Evolutionary conservation across 2,888 invertebrate species (phyloP).

Genomic region (Maniola hyperantus): DNA sequence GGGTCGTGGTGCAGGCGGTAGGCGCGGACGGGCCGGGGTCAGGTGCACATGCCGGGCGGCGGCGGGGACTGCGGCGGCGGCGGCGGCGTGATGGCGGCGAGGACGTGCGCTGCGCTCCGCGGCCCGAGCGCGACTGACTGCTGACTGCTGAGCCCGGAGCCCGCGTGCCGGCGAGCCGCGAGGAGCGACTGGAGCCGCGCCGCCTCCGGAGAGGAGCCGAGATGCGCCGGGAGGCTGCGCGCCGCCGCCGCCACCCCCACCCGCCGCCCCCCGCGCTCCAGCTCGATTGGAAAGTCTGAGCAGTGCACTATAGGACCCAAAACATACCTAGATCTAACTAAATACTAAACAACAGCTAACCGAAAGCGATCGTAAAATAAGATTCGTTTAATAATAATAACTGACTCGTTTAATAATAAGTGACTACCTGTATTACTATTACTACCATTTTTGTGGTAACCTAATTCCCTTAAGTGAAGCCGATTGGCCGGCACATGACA

Average conservation of each 20-base stretch:
- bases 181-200: constrained; percentile 32
- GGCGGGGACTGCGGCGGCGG: constrained; percentile 44
- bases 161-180: constrained; percentile 39
- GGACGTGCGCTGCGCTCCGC: constrained; percentile 48
- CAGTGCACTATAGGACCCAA: neutral
- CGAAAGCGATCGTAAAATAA: no score
- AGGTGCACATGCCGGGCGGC: constrained; percentile 61
- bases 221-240: constrained; percentile 61
- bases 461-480: no score
- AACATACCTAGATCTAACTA: neutral
- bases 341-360: no score
- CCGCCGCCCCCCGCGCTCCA: constrained; percentile 39
- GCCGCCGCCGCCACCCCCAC: constrained; percentile 31
- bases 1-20: constrained; percentile 46
- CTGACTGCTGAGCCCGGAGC: constrained; percentile 1
- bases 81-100: constrained; percentile 44
- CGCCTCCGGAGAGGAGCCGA: constrained; percentile 27
- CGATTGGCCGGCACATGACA: no score
- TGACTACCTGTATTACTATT: no score
- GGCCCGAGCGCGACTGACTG: constrained; percentile 58
- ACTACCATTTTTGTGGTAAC: no score
- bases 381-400: no score
- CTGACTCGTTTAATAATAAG: no score
- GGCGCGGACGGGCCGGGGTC: constrained; percentile 52
- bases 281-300: no score